Conservation (phyloP, 1,140 invertebrate genomes). For the Solenopsis invicta region DNA sequence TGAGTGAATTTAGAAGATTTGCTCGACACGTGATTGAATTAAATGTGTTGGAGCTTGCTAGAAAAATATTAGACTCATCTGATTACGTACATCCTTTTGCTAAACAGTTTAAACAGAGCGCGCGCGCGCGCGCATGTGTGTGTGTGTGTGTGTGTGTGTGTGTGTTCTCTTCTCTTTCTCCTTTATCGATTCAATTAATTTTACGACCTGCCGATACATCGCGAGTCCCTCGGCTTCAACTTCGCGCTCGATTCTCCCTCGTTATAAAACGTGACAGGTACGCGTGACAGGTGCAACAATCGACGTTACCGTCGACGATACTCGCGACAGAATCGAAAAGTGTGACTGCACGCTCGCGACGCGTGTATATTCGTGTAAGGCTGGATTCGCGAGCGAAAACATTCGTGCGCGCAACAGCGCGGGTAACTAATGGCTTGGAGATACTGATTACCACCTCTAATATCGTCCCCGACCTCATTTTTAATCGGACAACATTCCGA, state of each 20-base stretch:
- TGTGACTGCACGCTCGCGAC: background rate
- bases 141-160: too few species aligned
- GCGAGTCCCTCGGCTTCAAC: constrained; percentile 1
- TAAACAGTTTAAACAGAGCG: background rate
- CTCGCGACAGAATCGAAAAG: constrained; percentile 31
- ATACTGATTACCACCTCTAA: constrained; percentile 52
- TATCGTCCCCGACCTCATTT: constrained; percentile 57
- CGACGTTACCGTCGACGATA: constrained; percentile 52
- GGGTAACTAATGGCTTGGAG: constrained; percentile 38
- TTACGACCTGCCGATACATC: constrained; percentile 13
- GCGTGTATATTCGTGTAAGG: constrained; percentile 39
- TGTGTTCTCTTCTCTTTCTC: background rate
- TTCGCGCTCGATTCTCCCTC: constrained; percentile 21
- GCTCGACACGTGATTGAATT: background rate
- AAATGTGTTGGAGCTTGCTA: background rate
- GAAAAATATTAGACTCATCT: background rate
- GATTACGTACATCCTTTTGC: background rate
- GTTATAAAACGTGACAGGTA: constrained; percentile 31
- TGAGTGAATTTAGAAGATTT: background rate
- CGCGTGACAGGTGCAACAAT: constrained; percentile 49
- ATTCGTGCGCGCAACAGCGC: constrained; percentile 16
- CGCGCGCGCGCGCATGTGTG: too few species aligned
- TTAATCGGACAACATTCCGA: constrained; percentile 21
- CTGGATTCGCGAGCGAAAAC: constrained; percentile 40
- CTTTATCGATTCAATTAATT: constrained; percentile 26